Evolutionary conservation across 2,113 vertebrate genomes (phyloP), one percentile per base, ranked within the genome.

Genomic region (Eublepharis macularius): DNA sequence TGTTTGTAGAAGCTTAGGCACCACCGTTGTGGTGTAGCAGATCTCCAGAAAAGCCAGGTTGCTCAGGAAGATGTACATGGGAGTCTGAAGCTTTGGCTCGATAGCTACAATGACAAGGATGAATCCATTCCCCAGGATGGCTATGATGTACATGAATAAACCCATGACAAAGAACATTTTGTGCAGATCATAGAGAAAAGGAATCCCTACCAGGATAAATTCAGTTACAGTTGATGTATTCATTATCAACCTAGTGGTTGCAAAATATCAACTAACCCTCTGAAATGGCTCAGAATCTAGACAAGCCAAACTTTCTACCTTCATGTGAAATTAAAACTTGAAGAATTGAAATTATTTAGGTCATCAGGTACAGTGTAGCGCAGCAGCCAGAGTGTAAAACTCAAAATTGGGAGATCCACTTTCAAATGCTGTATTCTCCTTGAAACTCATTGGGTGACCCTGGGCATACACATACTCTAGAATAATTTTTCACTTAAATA

Each of bases 21-120:
- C 66, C 17, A 79, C 84, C 2, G 81, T 29, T 6, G 86, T 81
- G 0, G 86, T 77, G 1, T 89, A 92, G 45, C 79, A 90, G 47
- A 93, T 85, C 47, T 89, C 91, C 80, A 91, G 49, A 75, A 93
- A 91, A 51, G 91, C 86, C 32, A 93, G 81, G 83, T 90, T 91
- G 63, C 87, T 80, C 29, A 90, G 88, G 76, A 85, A 90, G 83
- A 90, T 86, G 72, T 93, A 90, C 89, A 87, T 92, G 63, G 84
- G 86, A 1, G 78, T 91, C 16, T 88, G 78, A 60, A 91, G 87
- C n/a, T 68, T 63, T 49, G 73, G 65, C 45, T 91, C 86, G 12
- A 5, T 86, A 47, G 86, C 75, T 49, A 74, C 88, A 24, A 93
- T 76, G 19, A 57, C 34, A 6, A 87, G 90, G 34, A 92, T 77